phyloP scores from a whole-genome alignment of 2,113 vertebrate genomes.

The Eublepharis macularius region DNA sequence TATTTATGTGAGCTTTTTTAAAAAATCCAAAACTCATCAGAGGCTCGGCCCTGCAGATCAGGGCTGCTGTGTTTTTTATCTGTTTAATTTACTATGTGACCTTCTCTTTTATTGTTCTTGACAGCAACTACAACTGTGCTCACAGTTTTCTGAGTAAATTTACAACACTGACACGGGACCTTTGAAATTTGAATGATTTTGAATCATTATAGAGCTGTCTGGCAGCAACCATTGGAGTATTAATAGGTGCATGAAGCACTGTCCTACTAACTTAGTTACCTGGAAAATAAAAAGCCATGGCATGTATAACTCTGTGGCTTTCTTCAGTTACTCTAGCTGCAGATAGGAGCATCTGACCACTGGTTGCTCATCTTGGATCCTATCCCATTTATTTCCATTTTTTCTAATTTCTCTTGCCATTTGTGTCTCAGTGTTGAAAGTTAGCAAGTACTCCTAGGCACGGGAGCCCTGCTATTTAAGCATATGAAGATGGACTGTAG shows the following conservation, averaged over 20 bases:
- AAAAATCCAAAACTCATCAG: neutral
- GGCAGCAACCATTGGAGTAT: neutral
- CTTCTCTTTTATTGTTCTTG: neutral
- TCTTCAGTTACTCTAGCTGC: neutral
- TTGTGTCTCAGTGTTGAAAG: neutral
- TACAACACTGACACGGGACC: neutral
- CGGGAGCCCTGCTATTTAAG: neutral
- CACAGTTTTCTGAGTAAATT: conserved; percentile 15
- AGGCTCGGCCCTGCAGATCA: neutral
- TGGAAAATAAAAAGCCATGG: neutral
- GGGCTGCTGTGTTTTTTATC: conserved; percentile 4
- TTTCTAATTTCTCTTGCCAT: neutral
- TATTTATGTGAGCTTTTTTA: neutral
- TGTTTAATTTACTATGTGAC: conserved; percentile 9
- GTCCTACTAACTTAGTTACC: neutral
- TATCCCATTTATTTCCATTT: neutral
- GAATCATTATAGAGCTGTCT: neutral
- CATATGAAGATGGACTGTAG: neutral
- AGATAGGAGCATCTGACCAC: neutral
- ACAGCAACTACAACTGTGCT: neutral
- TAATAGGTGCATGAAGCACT: neutral
- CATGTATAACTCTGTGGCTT: neutral
- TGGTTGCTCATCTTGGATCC: neutral
- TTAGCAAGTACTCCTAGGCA: neutral
- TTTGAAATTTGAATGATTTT: conserved; percentile 1